phyloP scores from a whole-genome alignment of 37 sponge, comb jelly and placozoan species.

The Dysidea cf. avara region DNA sequence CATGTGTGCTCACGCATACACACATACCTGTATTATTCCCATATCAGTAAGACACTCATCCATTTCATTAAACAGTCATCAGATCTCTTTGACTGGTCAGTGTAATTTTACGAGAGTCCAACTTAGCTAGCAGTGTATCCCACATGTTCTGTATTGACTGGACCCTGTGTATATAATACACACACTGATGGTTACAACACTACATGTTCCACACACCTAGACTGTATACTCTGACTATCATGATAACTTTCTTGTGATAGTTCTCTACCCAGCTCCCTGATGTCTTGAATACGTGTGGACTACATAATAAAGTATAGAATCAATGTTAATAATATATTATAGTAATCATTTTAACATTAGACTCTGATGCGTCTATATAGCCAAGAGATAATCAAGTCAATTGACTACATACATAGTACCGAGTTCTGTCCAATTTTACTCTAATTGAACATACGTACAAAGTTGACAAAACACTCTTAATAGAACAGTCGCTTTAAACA shows the following conservation, averaged over 20 bases:
- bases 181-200: too few relatives aligned
- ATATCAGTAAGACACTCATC: slow-evolving; percentile 76
- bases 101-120: slow-evolving; percentile 51
- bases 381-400: too few relatives aligned
- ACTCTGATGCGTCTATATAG: background rate
- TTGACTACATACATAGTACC: too few relatives aligned
- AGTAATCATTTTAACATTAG: background rate
- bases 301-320: slow-evolving; percentile 1
- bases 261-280: too few relatives aligned
- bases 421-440: background rate
- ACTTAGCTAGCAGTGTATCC: slow-evolving; percentile 62
- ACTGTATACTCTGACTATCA: too few relatives aligned
- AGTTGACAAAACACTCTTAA: background rate
- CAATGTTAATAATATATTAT: background rate
- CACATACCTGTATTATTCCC: slow-evolving; percentile 60
- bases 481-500: background rate
- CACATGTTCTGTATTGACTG: slow-evolving; percentile 56
- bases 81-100: slow-evolving; percentile 70
- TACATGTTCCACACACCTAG: too few relatives aligned
- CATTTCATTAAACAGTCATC: slow-evolving; percentile 85
- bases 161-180: too few relatives aligned
- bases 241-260: too few relatives aligned
- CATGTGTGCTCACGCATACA: background rate
- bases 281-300: slow-evolving; percentile 46
- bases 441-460: background rate